Base-by-base conservation (phyloP, 2,888 invertebrate genomes). In the Calephelis perditalis region DNA sequence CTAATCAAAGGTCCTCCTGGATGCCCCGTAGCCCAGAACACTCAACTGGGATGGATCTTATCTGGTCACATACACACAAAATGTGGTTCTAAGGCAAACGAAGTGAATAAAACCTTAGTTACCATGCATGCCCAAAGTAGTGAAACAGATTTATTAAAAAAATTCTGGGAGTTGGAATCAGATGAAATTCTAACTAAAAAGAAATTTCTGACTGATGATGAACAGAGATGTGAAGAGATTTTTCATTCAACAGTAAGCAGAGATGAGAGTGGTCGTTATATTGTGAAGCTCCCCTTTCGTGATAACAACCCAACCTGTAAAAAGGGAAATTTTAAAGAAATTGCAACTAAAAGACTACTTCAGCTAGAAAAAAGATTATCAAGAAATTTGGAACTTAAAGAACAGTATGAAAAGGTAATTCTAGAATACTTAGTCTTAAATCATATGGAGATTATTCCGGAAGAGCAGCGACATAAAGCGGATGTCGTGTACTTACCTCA, bases 21-120 rank as follows among this genome's bases (percentile, higher is more conserved):
- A 47, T 62, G 57, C 10, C 63, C 64, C 12, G 26, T 58, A 15
- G 61, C 59, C n/a, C n/a, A n/a, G n/a, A n/a, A n/a, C n/a, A n/a
- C n/a, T n/a, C n/a, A n/a, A n/a, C n/a, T n/a, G n/a, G 71, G 70
- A 0, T 73, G 71, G 71, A 68, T 73, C 36, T 15, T 73, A 7
- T 73, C 69, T 3, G 73, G 57, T 47, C 47, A 47, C 5, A 12
- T 47, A 12, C 2, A 47, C 8, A 15, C 47, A 8, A 47, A 15
- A 1, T 47, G 2, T 12, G 9, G 7, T 11, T 3, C 12, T 7
- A 47, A 15, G 35, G 6, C 55, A 15, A 26, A 56, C 40, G 35
- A 56, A 10, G n/a, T 1, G 45, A 63, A 45, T 10, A 43, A 58
- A 12, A 26, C 59, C 40, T 59, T 61, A 7, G 37, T 37, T 37